Conservation (phyloP, 2,113 vertebrate species). For the Prietella phreatophila region DNA sequence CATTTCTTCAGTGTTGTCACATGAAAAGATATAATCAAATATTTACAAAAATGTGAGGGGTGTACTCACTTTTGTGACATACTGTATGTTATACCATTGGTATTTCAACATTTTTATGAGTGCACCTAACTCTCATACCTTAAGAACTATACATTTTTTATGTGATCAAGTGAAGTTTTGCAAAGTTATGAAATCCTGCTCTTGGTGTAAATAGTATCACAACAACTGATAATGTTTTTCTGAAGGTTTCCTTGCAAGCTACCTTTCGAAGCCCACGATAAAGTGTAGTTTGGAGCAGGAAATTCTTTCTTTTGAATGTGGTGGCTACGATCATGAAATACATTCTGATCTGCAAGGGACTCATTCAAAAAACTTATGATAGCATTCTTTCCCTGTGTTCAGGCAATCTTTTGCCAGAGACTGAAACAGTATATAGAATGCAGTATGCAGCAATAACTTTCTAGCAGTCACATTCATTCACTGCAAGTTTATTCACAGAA, state of each 20-base stretch:
- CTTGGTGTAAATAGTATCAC: background rate
- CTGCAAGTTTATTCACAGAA: slow-evolving; percentile 8
- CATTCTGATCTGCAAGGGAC: background rate
- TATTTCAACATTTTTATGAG: background rate
- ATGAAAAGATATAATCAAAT: too few species aligned
- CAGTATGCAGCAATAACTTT: background rate
- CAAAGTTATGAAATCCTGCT: background rate
- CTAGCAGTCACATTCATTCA: slow-evolving; percentile 4
- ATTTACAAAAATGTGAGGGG: too few species aligned
- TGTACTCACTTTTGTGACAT: too few species aligned
- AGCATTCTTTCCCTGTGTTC: background rate
- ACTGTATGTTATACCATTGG: too few species aligned
- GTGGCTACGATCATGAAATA: background rate
- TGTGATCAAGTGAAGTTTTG: background rate
- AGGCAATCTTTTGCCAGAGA: background rate
- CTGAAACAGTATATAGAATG: background rate
- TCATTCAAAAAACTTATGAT: background rate
- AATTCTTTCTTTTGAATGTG: background rate
- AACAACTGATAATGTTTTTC: background rate
- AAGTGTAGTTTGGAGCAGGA: background rate
- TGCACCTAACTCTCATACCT: background rate
- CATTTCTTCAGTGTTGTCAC: too few species aligned
- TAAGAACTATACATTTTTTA: background rate
- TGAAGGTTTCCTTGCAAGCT: background rate
- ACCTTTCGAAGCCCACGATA: background rate